Conservation (phyloP, 2,888 invertebrate genomes). For the Scrobipalpa costella region DNA sequence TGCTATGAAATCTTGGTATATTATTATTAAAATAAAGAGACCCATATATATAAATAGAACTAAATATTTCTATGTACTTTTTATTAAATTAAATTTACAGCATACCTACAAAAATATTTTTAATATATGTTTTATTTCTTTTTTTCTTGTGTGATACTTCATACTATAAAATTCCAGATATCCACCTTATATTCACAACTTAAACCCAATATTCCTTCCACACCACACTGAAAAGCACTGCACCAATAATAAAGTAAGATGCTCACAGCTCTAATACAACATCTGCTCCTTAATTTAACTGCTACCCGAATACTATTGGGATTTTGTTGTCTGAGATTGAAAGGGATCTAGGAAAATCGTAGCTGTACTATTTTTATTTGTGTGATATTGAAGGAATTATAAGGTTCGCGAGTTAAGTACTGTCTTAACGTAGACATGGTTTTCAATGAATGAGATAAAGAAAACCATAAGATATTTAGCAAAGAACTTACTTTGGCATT, state of each 20-base stretch:
- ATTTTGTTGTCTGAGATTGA: not conserved
- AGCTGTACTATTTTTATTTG: not conserved
- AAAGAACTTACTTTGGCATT: slow-evolving; percentile 15
- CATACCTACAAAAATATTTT: too few species aligned
- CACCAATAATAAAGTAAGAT: not conserved
- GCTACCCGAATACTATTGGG: not conserved
- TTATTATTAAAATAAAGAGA: too few species aligned
- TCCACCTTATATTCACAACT: too few species aligned
- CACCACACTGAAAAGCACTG: not conserved
- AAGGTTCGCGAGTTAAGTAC: not conserved
- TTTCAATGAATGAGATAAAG: not conserved
- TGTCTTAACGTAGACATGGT: not conserved
- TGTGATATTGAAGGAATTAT: not conserved
- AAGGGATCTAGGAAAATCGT: not conserved
- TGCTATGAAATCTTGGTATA: too few species aligned
- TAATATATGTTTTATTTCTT: too few species aligned
- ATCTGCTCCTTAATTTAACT: not conserved
- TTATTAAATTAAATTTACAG: too few species aligned
- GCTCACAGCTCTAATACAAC: not conserved
- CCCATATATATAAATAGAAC: too few species aligned
- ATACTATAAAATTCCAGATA: too few species aligned
- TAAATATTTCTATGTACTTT: too few species aligned
- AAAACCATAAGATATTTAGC: not conserved
- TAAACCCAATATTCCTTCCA: too few species aligned
- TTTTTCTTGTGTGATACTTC: too few species aligned